phyloP scores from a whole-genome alignment of 1,140 invertebrate species.

The Phthorimaea operculella region DNA sequence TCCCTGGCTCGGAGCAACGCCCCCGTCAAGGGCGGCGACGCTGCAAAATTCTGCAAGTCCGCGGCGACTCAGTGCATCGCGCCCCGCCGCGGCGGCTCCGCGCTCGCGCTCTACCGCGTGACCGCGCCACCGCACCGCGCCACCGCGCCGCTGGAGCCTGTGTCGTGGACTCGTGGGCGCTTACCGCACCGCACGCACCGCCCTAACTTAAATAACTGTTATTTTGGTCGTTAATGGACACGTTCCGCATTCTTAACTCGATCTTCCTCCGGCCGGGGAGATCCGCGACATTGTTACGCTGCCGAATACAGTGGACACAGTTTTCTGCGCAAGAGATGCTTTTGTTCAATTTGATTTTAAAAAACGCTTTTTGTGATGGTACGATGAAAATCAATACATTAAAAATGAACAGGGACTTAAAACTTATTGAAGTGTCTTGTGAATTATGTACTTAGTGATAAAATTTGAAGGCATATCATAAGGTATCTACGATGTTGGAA shows the following conservation, averaged over 20 bases:
- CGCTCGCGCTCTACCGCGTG: slow-evolving; percentile 37
- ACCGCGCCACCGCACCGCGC: slow-evolving; percentile 25
- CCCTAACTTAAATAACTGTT: slow-evolving; percentile 62
- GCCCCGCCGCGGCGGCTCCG: slow-evolving; percentile 63
- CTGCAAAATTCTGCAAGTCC: slow-evolving; percentile 67
- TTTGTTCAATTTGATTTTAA: slow-evolving; percentile 10
- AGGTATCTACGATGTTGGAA: slow-evolving; percentile 51
- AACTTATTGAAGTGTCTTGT: not conserved
- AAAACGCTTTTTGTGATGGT: not conserved
- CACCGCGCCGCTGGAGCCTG: slow-evolving; percentile 2
- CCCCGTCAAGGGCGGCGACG: slow-evolving; percentile 66
- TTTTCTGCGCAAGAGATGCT: slow-evolving; percentile 31
- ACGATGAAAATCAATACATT: not conserved
- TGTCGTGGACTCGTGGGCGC: slow-evolving; percentile 24
- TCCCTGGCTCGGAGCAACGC: slow-evolving; percentile 64
- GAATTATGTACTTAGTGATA: not conserved
- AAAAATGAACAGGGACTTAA: not conserved
- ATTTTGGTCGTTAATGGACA: slow-evolving; percentile 61
- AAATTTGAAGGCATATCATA: slow-evolving; percentile 1
- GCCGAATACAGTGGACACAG: slow-evolving; percentile 21
- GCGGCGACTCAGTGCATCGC: slow-evolving; percentile 61
- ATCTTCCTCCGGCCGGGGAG: slow-evolving; percentile 35
- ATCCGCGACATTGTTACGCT: slow-evolving; percentile 23
- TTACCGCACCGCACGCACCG: slow-evolving; percentile 42
- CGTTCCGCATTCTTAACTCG: slow-evolving; percentile 56